Evolutionary conservation across 2,113 vertebrate species (phyloP).

Genomic region (Psilopogon haemacephalus): DNA sequence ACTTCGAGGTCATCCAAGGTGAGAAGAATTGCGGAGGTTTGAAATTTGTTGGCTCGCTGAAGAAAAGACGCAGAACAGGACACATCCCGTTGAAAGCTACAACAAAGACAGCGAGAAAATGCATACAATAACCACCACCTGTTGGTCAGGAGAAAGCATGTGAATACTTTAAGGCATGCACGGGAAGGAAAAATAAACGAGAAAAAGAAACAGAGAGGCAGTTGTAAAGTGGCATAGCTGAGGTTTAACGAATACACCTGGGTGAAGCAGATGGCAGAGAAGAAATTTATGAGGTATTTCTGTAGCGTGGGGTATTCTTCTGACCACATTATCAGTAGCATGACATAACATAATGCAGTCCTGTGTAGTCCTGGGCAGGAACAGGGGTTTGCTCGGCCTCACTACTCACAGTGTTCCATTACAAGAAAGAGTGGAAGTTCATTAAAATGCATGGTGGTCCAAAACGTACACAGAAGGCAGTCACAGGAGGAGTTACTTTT

Average conservation of each 20-base stretch:
- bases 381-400: background rate
- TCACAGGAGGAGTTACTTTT: slow-evolving; percentile 64
- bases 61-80: background rate
- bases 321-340: background rate
- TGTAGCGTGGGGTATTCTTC: background rate
- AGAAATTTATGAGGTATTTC: background rate
- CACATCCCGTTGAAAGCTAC: background rate
- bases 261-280: background rate
- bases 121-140: background rate
- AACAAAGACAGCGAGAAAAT: background rate
- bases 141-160: background rate
- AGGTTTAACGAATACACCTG: background rate
- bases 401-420: slow-evolving; percentile 36
- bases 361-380: background rate
- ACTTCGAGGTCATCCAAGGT: background rate
- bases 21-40: background rate
- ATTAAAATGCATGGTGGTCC: slow-evolving; percentile 62
- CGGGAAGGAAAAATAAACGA: background rate
- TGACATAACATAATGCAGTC: slow-evolving; percentile 4
- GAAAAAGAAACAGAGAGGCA: background rate
- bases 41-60: background rate
- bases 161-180: slow-evolving; percentile 8
- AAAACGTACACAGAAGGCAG: slow-evolving; percentile 35
- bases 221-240: background rate
- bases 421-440: slow-evolving; percentile 56